phyloP scores from a whole-genome alignment of 2,113 vertebrate genomes.

The Toxotes jaculatrix region DNA sequence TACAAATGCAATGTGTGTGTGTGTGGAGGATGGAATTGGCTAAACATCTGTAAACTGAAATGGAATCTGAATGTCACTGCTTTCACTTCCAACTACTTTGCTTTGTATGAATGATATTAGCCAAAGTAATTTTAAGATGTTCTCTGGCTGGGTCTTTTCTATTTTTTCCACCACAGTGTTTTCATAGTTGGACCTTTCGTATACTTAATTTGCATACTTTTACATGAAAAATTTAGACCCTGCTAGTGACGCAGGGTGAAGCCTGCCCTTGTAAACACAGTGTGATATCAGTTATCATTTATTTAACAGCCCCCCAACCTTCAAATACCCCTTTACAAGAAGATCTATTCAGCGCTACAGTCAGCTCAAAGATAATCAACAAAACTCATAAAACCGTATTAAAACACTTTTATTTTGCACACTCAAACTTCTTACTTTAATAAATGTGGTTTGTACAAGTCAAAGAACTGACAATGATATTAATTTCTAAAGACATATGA shows the following conservation, averaged over 20 bases:
- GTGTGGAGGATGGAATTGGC: too few relatives aligned
- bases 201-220: background rate
- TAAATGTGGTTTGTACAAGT: background rate
- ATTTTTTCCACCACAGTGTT: background rate
- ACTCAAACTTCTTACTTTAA: background rate
- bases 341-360: background rate
- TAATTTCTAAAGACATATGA: background rate
- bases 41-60: too few relatives aligned
- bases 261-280: slow-evolving; percentile 24
- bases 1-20: too few relatives aligned
- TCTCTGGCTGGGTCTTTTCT: background rate
- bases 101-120: background rate
- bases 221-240: slow-evolving; percentile 47
- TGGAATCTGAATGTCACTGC: background rate
- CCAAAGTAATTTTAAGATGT: background rate
- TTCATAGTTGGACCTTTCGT: background rate
- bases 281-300: slow-evolving; percentile 41
- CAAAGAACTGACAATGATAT: background rate
- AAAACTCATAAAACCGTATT: background rate
- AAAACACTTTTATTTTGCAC: slow-evolving; percentile 37
- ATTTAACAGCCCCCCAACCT: slow-evolving; percentile 9
- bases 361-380: slow-evolving; percentile 21
- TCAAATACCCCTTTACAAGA: slow-evolving; percentile 15
- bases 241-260: slow-evolving; percentile 12
- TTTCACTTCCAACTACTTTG: background rate